Conservation (phyloP, 2,797 vertebrate species). For the Mus spretus region DNA sequence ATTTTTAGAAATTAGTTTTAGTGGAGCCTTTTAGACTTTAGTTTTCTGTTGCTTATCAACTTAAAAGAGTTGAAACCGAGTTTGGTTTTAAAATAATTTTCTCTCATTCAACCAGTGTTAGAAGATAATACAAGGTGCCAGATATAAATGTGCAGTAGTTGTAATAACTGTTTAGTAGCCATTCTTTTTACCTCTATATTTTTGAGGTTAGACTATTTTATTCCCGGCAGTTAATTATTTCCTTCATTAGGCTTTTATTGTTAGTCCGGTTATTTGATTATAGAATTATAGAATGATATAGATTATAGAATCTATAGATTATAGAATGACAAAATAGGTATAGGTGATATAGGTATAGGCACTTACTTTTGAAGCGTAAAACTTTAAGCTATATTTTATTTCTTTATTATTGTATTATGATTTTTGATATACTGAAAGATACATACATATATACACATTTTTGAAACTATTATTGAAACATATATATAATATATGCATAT, state of each 20-base stretch:
- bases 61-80: conserved; percentile 34
- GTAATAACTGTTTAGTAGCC: background rate
- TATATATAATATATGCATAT: background rate
- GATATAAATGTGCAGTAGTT: background rate
- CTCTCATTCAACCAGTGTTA: conserved; percentile 25
- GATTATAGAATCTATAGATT: too few relatives aligned
- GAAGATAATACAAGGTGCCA: background rate
- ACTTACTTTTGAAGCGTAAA: conserved; percentile 50
- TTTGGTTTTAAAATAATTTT: conserved; percentile 54
- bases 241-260: conserved; percentile 62
- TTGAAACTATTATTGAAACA: conserved; percentile 8
- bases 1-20: conserved; percentile 64
- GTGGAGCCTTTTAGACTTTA: conserved; percentile 36
- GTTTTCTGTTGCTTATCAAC: background rate
- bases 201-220: conserved; percentile 72
- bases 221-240: conserved; percentile 75
- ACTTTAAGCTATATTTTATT: conserved; percentile 15
- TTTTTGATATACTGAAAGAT: background rate
- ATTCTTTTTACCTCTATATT: conserved; percentile 23
- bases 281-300: conserved; percentile 65
- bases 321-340: conserved; percentile 57
- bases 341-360: conserved; percentile 17
- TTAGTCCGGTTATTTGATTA: conserved; percentile 56
- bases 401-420: conserved; percentile 48
- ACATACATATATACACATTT: background rate